Percentiles rank a stretch among this genome's conserved stretches.
phyloP scores from a whole-genome alignment of 2,888 invertebrate genomes.

The Archaeoteleia sp. region DNA sequence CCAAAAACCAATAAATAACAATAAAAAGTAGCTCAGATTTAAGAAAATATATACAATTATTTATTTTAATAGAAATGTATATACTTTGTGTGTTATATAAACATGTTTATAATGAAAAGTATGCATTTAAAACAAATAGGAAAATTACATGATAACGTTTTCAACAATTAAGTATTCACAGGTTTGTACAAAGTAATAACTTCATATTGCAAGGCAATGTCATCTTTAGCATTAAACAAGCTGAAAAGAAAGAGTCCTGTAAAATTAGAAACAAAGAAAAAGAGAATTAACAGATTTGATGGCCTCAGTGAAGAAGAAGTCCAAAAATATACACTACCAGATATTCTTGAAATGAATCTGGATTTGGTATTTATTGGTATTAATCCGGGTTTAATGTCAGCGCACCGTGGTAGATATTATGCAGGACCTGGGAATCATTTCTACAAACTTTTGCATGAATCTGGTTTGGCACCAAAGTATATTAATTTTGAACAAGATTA shows the following conservation, averaged over 20 bases:
- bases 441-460: constrained; percentile 69
- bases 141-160: no score
- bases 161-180: no score
- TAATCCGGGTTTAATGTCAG: constrained; percentile 71
- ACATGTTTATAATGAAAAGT: no score
- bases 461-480: constrained; percentile 62
- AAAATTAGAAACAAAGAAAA: constrained; percentile 50
- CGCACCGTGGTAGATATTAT: constrained; percentile 71
- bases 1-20: no score
- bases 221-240: constrained; percentile 62
- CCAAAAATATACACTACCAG: constrained; percentile 64
- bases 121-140: no score
- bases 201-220: no score
- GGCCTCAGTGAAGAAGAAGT: constrained; percentile 69
- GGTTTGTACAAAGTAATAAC: no score
- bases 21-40: no score
- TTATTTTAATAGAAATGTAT: no score
- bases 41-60: no score
- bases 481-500: constrained; percentile 67
- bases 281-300: constrained; percentile 65
- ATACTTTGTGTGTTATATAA: no score
- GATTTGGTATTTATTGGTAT: constrained; percentile 71
- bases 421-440: constrained; percentile 73
- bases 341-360: constrained; percentile 63
- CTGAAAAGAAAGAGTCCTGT: constrained; percentile 57